Percentiles rank a stretch among this genome's conserved stretches.
These are phyloP conservation scores for Larimichthys crocea DNA, from an alignment of 2,113 vertebrate species.

Conservation along the genomic window DNA sequence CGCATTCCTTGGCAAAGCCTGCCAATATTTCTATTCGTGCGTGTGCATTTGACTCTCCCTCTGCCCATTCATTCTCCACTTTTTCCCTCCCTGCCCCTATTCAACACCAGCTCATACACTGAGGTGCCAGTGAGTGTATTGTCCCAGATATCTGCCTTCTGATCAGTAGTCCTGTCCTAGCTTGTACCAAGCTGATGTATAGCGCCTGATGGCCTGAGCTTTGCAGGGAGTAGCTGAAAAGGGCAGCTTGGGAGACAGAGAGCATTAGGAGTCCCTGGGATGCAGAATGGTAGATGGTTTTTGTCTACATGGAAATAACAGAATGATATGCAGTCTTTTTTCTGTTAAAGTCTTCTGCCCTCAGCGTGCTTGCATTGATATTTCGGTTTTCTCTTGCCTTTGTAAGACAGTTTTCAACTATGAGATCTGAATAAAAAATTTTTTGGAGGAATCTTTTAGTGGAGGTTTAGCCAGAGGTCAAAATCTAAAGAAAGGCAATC, in stretches of 20 bases:
- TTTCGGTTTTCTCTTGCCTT: slow-evolving; percentile 1
- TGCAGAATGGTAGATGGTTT: slow-evolving; percentile 29
- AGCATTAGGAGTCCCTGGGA: slow-evolving; percentile 12
- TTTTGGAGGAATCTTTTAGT: not conserved
- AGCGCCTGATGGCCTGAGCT: slow-evolving; percentile 47
- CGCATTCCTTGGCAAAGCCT: not conserved
- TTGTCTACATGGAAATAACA: slow-evolving; percentile 42
- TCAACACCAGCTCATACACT: not conserved
- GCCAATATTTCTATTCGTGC: not conserved
- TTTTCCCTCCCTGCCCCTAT: not conserved
- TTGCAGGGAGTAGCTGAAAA: slow-evolving; percentile 36
- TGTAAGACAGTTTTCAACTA: not conserved
- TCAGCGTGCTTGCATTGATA: slow-evolving; percentile 10
- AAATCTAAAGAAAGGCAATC: not conserved
- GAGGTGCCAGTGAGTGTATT: slow-evolving; percentile 46
- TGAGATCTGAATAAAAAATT: slow-evolving; percentile 16
- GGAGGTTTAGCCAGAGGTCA: not conserved
- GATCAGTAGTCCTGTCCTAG: slow-evolving; percentile 64
- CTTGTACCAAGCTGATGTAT: slow-evolving; percentile 59
- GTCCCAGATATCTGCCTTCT: slow-evolving; percentile 67
- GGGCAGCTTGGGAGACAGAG: slow-evolving; percentile 33
- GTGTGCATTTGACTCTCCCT: not conserved
- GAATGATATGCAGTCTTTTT: not conserved
- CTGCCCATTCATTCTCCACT: slow-evolving; percentile 17
- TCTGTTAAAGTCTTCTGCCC: slow-evolving; percentile 9